Conservation (phyloP, 1,140 invertebrate species). For the Megathymus violae region DNA sequence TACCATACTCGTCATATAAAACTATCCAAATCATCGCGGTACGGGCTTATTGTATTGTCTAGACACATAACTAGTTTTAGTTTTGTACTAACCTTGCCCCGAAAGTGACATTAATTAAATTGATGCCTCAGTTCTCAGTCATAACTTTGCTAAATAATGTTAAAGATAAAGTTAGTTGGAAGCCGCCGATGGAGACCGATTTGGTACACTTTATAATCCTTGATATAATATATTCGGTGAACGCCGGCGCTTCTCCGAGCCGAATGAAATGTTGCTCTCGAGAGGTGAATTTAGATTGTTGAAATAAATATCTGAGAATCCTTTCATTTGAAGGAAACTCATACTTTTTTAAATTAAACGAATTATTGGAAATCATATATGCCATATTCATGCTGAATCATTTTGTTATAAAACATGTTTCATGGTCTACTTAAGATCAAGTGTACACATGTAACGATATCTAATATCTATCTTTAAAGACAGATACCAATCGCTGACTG, state of each 20-base stretch:
- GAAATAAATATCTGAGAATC: slow-evolving; percentile 15
- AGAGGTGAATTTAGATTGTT: slow-evolving; percentile 14
- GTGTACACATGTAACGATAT: too few species aligned
- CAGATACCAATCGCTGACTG: too few species aligned
- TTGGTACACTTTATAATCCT: slow-evolving; percentile 21
- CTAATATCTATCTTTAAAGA: too few species aligned
- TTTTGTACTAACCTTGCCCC: background rate
- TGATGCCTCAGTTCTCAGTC: background rate
- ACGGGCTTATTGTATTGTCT: too few species aligned
- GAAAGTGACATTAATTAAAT: background rate
- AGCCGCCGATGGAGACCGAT: slow-evolving; percentile 20
- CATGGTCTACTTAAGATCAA: too few species aligned
- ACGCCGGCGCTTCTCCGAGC: background rate
- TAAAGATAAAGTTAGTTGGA: slow-evolving; percentile 11
- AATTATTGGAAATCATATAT: too few species aligned
- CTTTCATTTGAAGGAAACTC: background rate
- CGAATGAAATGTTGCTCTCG: slow-evolving; percentile 8
- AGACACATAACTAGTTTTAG: background rate
- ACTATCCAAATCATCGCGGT: background rate
- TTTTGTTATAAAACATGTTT: too few species aligned
- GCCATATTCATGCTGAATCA: too few species aligned
- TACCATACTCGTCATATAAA: background rate
- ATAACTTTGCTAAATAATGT: background rate
- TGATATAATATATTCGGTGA: slow-evolving; percentile 19
- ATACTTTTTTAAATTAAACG: background rate